Percentiles rank a stretch among this genome's conserved stretches.
These are phyloP conservation scores for Drosophila demipolita DNA, from an alignment of 2,888 invertebrate species.

Conservation along the genomic window DNA sequence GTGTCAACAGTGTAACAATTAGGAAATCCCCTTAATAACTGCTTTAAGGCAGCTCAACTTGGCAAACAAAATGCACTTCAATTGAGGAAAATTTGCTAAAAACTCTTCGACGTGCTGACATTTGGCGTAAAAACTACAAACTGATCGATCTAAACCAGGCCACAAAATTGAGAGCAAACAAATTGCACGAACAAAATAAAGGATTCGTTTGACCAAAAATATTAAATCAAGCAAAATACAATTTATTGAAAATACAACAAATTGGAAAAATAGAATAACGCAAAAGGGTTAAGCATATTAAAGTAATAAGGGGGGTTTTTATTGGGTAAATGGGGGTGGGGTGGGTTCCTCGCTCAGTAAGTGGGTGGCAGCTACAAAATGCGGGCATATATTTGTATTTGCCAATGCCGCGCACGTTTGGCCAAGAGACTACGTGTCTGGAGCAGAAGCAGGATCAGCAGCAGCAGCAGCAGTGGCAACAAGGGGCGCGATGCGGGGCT, in stretches of 20 bases:
- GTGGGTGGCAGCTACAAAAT: slow-evolving; percentile 66
- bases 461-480: slow-evolving; percentile 24
- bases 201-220: slow-evolving; percentile 25
- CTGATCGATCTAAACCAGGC: slow-evolving; percentile 7
- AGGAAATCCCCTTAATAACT: slow-evolving; percentile 27
- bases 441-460: slow-evolving; percentile 51
- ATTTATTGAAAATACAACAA: slow-evolving; percentile 31
- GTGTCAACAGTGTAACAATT: slow-evolving; percentile 55
- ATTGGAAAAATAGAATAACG: not conserved
- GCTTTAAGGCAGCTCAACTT: slow-evolving; percentile 10
- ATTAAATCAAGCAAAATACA: slow-evolving; percentile 30
- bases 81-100: not conserved
- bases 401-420: slow-evolving; percentile 70
- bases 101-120: not conserved
- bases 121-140: not conserved
- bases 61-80: not conserved
- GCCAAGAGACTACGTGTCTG: slow-evolving; percentile 69
- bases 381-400: slow-evolving; percentile 67
- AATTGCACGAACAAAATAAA: slow-evolving; percentile 36
- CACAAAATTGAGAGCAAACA: slow-evolving; percentile 31
- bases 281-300: slow-evolving; percentile 8
- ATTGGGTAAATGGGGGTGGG: not conserved
- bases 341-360: slow-evolving; percentile 33
- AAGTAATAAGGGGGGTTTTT: not conserved
- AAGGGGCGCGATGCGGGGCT: not conserved